Conservation (phyloP, 2,888 invertebrate species). For the Campoplex nolae region DNA sequence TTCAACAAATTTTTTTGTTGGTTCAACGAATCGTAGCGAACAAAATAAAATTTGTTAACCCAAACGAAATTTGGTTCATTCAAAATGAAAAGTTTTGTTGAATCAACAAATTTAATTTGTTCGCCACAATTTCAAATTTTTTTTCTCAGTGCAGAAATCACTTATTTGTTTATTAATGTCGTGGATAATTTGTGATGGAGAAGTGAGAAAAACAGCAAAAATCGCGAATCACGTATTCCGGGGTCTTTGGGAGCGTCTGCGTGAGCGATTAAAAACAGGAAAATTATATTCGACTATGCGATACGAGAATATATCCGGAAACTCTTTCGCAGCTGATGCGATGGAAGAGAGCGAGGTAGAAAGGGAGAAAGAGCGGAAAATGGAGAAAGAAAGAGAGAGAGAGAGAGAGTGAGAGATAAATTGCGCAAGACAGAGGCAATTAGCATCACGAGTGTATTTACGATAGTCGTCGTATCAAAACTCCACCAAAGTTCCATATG, state of each 20-base stretch:
- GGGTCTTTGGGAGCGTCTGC: slow-evolving; percentile 8
- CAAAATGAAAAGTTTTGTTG: no score
- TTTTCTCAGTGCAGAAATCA: no score
- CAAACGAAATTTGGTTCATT: no score
- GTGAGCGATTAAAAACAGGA: slow-evolving; percentile 11
- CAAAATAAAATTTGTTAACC: no score
- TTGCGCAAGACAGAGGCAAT: slow-evolving; percentile 61
- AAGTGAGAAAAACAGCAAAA: slow-evolving; percentile 26
- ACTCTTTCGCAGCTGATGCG: slow-evolving; percentile 51
- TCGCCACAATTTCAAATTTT: no score
- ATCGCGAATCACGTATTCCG: slow-evolving; percentile 40
- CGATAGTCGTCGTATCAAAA: slow-evolving; percentile 22
- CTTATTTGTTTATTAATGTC: neutral
- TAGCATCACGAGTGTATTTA: slow-evolving; percentile 40
- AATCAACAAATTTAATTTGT: no score
- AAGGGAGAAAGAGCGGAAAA: slow-evolving; percentile 12
- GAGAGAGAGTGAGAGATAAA: slow-evolving; percentile 39
- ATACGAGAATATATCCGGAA: slow-evolving; percentile 62
- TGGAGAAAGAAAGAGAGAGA: slow-evolving; percentile 27
- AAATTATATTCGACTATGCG: slow-evolving; percentile 55
- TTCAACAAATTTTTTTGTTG: no score
- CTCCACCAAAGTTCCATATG: slow-evolving; percentile 28
- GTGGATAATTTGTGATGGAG: neutral
- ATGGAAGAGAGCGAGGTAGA: neutral
- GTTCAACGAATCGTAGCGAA: no score